phyloP scores from a whole-genome alignment of 2,113 vertebrate species.

The Fulica atra region DNA sequence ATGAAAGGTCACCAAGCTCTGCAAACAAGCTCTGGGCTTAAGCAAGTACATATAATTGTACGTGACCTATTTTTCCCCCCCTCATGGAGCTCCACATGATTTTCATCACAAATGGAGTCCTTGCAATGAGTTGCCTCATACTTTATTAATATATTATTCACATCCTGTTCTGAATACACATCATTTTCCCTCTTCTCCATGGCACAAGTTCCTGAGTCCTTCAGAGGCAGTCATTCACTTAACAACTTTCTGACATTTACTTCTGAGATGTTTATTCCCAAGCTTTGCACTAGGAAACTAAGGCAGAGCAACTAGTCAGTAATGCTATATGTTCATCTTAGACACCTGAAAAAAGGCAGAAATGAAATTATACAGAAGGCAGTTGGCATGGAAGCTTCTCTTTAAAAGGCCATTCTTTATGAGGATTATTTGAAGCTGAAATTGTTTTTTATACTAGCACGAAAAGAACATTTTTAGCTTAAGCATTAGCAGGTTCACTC shows the following conservation, averaged over 20 bases:
- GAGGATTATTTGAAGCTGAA: neutral
- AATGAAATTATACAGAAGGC: neutral
- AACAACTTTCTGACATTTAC: neutral
- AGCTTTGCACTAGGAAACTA: neutral
- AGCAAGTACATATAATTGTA: neutral
- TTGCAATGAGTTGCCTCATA: neutral
- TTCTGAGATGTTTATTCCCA: accelerated
- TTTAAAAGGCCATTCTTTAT: neutral
- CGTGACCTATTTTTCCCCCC: neutral
- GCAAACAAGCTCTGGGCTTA: neutral
- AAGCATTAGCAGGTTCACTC: neutral
- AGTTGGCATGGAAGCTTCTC: neutral
- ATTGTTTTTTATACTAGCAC: neutral
- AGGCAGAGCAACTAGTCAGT: neutral
- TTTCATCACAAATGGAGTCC: neutral
- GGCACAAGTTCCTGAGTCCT: neutral
- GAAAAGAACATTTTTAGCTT: neutral
- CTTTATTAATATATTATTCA: neutral
- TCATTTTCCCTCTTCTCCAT: neutral
- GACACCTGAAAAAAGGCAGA: neutral
- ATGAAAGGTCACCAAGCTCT: neutral
- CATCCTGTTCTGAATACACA: neutral
- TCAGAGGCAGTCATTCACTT: neutral
- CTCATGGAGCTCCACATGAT: neutral
- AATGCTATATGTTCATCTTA: neutral